Evolutionary conservation across 2,113 vertebrate genomes (phyloP).

Genomic region (Oncorhynchus nerka): DNA sequence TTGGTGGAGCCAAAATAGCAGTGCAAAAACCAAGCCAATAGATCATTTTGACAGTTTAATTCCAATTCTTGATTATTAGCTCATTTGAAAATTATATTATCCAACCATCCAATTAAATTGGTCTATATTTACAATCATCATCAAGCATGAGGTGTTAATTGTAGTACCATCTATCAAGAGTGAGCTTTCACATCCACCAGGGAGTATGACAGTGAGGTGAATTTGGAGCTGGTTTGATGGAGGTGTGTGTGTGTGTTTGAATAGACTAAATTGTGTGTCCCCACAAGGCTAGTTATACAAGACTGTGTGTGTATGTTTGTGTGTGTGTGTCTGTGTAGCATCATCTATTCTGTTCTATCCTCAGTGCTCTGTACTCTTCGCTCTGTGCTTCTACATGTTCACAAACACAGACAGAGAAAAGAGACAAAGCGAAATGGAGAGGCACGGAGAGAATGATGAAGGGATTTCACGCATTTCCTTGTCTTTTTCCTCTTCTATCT

Average conservation of each 20-base stretch:
- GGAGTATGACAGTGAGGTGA: conserved; percentile 42
- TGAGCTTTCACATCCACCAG: conserved; percentile 50
- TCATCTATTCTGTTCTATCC: background rate
- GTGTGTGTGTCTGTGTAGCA: background rate
- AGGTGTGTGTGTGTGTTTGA: background rate
- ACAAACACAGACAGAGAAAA: conserved; percentile 12
- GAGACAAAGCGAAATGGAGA: conserved; percentile 37
- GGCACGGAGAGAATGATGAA: conserved; percentile 52
- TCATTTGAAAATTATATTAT: conserved; percentile 77
- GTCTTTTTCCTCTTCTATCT: conserved; percentile 36
- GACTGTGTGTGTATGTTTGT: conserved; percentile 6
- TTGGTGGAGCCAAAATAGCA: conserved; percentile 43
- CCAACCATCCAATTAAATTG: conserved; percentile 75
- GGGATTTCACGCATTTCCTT: conserved; percentile 43
- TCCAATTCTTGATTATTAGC: conserved; percentile 75
- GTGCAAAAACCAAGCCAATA: conserved; percentile 64
- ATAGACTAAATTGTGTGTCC: background rate
- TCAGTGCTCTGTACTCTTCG: conserved; percentile 31
- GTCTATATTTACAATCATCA: conserved; percentile 78
- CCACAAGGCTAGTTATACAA: background rate
- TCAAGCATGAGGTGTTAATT: conserved; percentile 54
- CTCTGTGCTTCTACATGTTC: conserved; percentile 43
- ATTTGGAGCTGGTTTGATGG: background rate
- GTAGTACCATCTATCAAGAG: conserved; percentile 52
- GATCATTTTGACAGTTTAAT: conserved; percentile 79